Conservation (phyloP, 2,797 vertebrate species). For the Loris lydekkerianus region DNA sequence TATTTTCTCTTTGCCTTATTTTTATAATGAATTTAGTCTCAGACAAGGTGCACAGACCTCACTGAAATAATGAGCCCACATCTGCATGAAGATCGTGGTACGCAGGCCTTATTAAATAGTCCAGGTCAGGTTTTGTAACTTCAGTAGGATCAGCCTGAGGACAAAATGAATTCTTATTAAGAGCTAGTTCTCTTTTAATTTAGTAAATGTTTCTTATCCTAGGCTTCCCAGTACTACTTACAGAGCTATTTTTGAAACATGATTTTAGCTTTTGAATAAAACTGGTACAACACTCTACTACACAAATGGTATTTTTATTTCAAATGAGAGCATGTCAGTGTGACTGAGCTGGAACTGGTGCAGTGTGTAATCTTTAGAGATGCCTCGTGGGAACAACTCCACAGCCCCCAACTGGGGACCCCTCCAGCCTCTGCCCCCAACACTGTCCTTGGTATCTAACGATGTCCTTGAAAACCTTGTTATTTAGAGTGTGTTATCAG, state of each 20-base stretch:
- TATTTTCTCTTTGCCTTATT: background rate
- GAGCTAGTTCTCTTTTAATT: slow-evolving; percentile 69
- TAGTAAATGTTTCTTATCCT: slow-evolving; percentile 61
- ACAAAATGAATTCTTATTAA: slow-evolving; percentile 55
- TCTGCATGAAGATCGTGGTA: background rate
- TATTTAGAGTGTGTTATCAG: slow-evolving; percentile 29
- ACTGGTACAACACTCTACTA: background rate
- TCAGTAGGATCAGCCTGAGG: slow-evolving; percentile 26
- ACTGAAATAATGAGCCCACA: background rate
- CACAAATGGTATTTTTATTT: slow-evolving; percentile 54
- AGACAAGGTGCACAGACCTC: background rate
- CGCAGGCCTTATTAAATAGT: background rate
- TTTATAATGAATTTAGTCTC: slow-evolving; percentile 38
- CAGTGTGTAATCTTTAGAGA: background rate
- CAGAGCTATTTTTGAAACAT: slow-evolving; percentile 65
- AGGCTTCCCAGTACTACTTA: slow-evolving; percentile 26
- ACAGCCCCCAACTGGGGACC: rapidly evolving
- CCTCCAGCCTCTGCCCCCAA: background rate
- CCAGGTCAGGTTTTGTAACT: slow-evolving; percentile 32
- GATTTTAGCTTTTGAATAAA: slow-evolving; percentile 67
- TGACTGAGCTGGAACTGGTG: background rate
- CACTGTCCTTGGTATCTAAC: background rate
- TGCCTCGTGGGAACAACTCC: rapidly evolving
- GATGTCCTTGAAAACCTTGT: slow-evolving; percentile 75
- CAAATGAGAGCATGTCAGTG: background rate